Conservation (phyloP, 2,797 vertebrate species). For the Alouatta caraya region DNA sequence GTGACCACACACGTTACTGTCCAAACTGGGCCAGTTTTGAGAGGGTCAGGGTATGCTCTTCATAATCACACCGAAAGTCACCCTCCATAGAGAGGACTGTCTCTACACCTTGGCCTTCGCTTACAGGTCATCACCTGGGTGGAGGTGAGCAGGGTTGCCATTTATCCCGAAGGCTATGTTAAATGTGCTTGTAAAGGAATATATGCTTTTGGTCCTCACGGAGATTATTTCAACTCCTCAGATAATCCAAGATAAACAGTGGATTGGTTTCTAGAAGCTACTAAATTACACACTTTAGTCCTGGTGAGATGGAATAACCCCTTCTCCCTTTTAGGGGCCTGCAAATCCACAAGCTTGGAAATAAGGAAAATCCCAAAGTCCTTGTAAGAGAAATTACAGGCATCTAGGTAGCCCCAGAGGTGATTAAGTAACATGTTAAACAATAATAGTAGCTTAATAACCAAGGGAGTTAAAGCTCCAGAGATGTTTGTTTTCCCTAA, state of each 20-base stretch:
- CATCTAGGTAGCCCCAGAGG: too few species aligned
- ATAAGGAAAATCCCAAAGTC: too few species aligned
- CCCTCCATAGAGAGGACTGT: background rate
- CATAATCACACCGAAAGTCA: background rate
- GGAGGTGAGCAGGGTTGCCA: background rate
- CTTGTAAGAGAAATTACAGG: too few species aligned
- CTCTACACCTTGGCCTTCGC: background rate
- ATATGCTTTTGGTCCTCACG: background rate
- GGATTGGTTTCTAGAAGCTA: constrained; percentile 57
- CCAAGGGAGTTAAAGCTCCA: too few species aligned
- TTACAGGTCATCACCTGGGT: background rate
- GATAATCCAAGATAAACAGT: constrained; percentile 22
- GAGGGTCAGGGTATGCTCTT: background rate
- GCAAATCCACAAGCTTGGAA: too few species aligned
- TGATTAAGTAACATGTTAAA: too few species aligned
- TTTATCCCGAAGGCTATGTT: background rate
- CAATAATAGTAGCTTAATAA: too few species aligned
- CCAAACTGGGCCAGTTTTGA: background rate
- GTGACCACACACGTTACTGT: background rate
- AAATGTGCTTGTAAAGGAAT: background rate
- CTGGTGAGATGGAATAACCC: background rate
- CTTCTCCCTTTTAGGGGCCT: too few species aligned
- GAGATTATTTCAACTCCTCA: constrained; percentile 27
- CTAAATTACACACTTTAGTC: constrained; percentile 31
- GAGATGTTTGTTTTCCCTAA: too few species aligned